Base-by-base conservation (phyloP, 2,797 vertebrate genomes). In the Pogonophryne albipinna region DNA sequence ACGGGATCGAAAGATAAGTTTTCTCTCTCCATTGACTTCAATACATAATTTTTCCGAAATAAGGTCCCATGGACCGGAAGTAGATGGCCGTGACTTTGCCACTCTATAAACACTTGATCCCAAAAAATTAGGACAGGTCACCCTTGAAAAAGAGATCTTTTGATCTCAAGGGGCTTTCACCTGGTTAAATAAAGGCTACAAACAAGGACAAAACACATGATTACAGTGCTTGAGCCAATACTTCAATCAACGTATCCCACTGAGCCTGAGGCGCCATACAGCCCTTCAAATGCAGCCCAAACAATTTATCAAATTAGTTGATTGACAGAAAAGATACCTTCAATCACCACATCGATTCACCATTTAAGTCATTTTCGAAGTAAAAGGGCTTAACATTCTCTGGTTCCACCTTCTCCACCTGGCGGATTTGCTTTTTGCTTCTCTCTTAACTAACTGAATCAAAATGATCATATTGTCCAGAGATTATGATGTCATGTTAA, bases 221-320 rank as follows among this genome's bases (percentile, higher is more conserved):
- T 75, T 49, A 11, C 19, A 55, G 42, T 9, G 17, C 49, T 27
- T 23, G 9, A 56, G 50, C 27, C 57, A 42, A 61, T 60, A 17
- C 10, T 42, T 27, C 41, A 67, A 75, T 68, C 58, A 68, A 7
- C n/a, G 19, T 15, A 42, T 56, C 73, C 47, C 17, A 42, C 44
- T 19, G 50, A 56, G 59, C 31, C 41, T 23, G 31, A 57, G 56
- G 51, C 16, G 15, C 15, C 15, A 14, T 3, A 20, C 14, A 42
- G 44, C 27, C 56, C 41, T 55, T 61, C 11, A 41, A 55, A 67
- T n/a, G 23, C 8, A 16, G 20, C 17, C n/a, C 12, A 46, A 61
- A 47, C 17, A 49, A 50, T 52, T 6, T 27, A 16, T 41, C 44
- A 3, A 49, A 41, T 23, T 23, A 31, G 45, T 64, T 11, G 17